A percentile compares a stretch with the other conserved stretches of the same genome.
phyloP scores from a whole-genome alignment of 2,888 invertebrate species.

The Acanthopleura granulata region DNA sequence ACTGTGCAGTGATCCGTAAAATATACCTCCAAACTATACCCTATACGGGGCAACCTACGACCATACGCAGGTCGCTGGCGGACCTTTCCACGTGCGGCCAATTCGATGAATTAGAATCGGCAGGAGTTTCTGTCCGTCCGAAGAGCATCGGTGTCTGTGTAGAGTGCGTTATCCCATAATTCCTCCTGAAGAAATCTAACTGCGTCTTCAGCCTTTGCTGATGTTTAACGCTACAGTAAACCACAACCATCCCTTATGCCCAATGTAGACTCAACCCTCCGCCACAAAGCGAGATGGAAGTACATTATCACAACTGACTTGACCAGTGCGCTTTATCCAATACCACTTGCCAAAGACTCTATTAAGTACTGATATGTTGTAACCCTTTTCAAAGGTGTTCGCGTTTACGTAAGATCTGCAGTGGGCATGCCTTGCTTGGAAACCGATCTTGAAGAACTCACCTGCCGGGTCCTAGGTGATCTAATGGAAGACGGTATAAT shows the following conservation, averaged over 20 bases:
- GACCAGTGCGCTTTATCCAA: background rate
- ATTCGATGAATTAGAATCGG: too few species aligned
- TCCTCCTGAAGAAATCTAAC: constrained; percentile 36
- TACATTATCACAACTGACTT: constrained; percentile 15
- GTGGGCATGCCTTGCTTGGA: too few species aligned
- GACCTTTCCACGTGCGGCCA: too few species aligned
- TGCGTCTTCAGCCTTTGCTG: constrained; percentile 35
- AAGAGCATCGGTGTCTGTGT: constrained; percentile 29
- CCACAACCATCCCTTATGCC: constrained; percentile 31
- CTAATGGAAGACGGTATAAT: constrained; percentile 17
- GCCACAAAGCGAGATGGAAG: background rate
- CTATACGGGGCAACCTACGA: too few species aligned
- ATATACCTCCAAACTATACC: too few species aligned
- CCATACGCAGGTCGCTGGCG: too few species aligned
- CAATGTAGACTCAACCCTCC: background rate
- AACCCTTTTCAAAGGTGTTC: too few species aligned
- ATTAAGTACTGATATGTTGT: too few species aligned
- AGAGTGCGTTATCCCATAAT: constrained; percentile 44
- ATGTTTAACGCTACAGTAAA: constrained; percentile 40
- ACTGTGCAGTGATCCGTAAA: too few species aligned
- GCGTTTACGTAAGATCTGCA: background rate
- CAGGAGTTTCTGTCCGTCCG: too few species aligned
- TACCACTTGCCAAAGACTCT: background rate
- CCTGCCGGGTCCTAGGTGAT: constrained; percentile 20
- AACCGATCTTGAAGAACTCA: constrained; percentile 17